Percentiles rank a stretch among this genome's conserved stretches.
These are phyloP conservation scores for Notodonta dromedarius DNA, from an alignment of 2,888 invertebrate species.

Conservation along the genomic window DNA sequence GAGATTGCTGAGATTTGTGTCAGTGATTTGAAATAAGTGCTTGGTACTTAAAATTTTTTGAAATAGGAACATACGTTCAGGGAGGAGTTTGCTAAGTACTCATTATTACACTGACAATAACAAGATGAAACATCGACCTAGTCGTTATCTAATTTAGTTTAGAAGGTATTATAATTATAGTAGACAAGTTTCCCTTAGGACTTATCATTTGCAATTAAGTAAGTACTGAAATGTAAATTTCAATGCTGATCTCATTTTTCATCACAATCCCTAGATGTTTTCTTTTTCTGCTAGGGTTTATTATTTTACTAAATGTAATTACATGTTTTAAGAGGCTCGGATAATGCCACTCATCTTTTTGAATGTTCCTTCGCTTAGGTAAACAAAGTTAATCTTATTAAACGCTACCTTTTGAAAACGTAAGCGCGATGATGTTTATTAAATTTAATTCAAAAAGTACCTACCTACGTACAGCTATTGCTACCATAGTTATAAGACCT, in stretches of 20 bases:
- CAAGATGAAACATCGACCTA: no score
- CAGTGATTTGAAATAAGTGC: not conserved
- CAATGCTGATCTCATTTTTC: not conserved
- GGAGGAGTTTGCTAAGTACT: no score
- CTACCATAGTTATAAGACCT: no score
- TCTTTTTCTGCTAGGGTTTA: not conserved
- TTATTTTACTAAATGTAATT: not conserved
- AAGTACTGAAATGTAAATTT: not conserved
- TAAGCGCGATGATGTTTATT: not conserved
- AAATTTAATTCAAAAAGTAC: no score
- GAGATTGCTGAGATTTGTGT: not conserved
- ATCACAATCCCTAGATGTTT: not conserved
- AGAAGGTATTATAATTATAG: no score
- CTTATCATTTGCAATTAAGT: not conserved
- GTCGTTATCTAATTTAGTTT: no score
- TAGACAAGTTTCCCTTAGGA: not conserved
- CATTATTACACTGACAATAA: no score
- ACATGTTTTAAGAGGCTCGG: not conserved
- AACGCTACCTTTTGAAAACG: not conserved
- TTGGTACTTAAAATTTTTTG: no score
- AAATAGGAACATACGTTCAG: no score
- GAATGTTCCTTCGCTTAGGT: not conserved
- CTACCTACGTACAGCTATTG: no score
- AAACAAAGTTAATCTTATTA: slow-evolving; percentile 11
- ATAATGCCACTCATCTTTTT: not conserved